phyloP scores from a whole-genome alignment of 2,888 invertebrate genomes.

The Tholera decimalis region DNA sequence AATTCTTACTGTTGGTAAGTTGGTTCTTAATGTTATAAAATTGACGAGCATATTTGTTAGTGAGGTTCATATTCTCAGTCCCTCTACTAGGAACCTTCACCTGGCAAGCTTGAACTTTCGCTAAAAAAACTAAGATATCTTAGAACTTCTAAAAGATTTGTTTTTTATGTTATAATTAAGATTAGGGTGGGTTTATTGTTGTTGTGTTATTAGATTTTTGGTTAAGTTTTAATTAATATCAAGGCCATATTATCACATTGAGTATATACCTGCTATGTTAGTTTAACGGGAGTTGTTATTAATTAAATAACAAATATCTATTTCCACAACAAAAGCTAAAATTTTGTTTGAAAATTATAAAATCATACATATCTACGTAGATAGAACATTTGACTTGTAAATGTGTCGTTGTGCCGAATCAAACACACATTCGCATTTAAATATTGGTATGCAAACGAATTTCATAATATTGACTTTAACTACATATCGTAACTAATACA shows the following conservation, averaged over 20 bases:
- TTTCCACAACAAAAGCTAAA: not conserved
- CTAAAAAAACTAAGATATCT: not conserved
- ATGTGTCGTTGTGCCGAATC: too few species aligned
- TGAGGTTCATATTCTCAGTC: not conserved
- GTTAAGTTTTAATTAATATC: too few species aligned
- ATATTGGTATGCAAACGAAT: constrained; percentile 1
- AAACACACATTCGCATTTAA: too few species aligned
- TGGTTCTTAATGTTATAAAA: not conserved
- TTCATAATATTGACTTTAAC: too few species aligned
- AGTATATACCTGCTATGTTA: too few species aligned
- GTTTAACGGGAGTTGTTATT: too few species aligned
- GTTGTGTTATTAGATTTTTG: too few species aligned
- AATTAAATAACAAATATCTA: too few species aligned
- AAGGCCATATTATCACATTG: too few species aligned
- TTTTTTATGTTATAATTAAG: too few species aligned
- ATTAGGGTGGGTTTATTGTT: too few species aligned
- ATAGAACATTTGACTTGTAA: constrained; percentile 29
- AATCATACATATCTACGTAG: not conserved
- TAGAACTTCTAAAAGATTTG: not conserved
- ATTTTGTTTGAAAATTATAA: not conserved
- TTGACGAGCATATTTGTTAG: not conserved
- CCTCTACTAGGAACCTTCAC: not conserved
- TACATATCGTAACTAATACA: too few species aligned
- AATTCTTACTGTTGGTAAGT: not conserved
- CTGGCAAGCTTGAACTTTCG: not conserved